Conservation (phyloP, 2,888 invertebrate genomes). For the Amiota communis region DNA sequence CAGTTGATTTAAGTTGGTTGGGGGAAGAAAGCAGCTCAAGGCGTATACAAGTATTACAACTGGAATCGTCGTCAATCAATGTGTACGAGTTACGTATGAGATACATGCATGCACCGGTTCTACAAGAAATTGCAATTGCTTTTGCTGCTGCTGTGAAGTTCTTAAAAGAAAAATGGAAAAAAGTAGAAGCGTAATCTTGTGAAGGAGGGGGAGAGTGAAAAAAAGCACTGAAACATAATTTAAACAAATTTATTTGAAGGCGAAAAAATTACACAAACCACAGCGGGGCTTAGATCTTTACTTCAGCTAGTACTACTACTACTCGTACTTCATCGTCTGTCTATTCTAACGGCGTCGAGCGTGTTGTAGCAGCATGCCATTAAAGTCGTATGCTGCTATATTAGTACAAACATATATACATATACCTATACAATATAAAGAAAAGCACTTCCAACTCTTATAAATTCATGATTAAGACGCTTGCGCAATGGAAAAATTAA, state of each 20-base stretch:
- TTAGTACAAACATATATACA: no score
- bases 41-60: conserved; percentile 15
- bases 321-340: not conserved
- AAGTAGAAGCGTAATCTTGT: not conserved
- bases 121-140: conserved; percentile 2
- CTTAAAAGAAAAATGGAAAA: not conserved
- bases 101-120: conserved; percentile 12
- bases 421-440: no score
- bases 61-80: conserved; percentile 24
- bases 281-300: conserved; percentile 35
- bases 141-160: not conserved
- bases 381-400: no score
- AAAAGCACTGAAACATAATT: conserved; percentile 48
- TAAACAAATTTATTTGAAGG: conserved; percentile 65
- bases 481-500: no score
- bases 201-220: not conserved
- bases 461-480: no score
- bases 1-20: not conserved
- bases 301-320: conserved; percentile 27
- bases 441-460: no score
- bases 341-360: not conserved
- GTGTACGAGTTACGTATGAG: not conserved
- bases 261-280: conserved; percentile 39
- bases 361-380: not conserved
- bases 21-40: not conserved